These are phyloP conservation scores for Drosophila paramelanica DNA, from an alignment of 2,888 invertebrate species.

Conservation along the genomic window DNA sequence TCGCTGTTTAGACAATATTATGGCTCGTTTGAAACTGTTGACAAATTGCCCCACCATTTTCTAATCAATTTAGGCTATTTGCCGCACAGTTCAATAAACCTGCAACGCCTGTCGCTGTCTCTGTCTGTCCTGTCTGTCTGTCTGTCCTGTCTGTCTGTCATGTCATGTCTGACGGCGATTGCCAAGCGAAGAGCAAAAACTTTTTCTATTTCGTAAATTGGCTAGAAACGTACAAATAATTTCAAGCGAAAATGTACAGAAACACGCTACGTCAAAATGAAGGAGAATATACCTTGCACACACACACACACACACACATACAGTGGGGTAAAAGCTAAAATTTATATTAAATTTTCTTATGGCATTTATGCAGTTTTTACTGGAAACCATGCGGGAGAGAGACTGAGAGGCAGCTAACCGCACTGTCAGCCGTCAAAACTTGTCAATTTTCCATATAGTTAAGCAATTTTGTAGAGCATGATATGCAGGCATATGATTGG, in stretches of 20 bases:
- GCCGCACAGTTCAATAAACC: conserved; percentile 68
- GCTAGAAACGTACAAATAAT: conserved; percentile 68
- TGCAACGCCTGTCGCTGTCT: background rate
- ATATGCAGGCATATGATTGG: conserved; percentile 39
- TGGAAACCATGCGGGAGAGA: conserved; percentile 49
- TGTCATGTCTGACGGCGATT: conserved; percentile 57
- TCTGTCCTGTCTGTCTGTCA: conserved; percentile 24
- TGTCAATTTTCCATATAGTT: conserved; percentile 80
- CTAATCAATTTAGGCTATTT: conserved; percentile 65
- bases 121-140: background rate
- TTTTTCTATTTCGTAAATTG: conserved; percentile 75
- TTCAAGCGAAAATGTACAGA: conserved; percentile 53
- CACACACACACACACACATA: conserved; percentile 3
- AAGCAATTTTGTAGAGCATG: conserved; percentile 67
- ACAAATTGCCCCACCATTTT: conserved; percentile 67
- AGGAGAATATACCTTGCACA: conserved; percentile 34
- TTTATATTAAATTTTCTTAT: conserved; percentile 60
- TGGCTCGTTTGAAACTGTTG: conserved; percentile 62
- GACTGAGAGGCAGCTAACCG: conserved; percentile 43
- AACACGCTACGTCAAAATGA: conserved; percentile 59
- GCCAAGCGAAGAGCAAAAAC: conserved; percentile 42
- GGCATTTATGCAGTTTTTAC: conserved; percentile 51
- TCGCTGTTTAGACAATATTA: conserved; percentile 74
- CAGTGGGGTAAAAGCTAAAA: background rate
- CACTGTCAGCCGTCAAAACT: conserved; percentile 73